Evolutionary conservation across 2,113 vertebrate genomes (phyloP).

Genomic region (Girardinichthys multiradiatus): DNA sequence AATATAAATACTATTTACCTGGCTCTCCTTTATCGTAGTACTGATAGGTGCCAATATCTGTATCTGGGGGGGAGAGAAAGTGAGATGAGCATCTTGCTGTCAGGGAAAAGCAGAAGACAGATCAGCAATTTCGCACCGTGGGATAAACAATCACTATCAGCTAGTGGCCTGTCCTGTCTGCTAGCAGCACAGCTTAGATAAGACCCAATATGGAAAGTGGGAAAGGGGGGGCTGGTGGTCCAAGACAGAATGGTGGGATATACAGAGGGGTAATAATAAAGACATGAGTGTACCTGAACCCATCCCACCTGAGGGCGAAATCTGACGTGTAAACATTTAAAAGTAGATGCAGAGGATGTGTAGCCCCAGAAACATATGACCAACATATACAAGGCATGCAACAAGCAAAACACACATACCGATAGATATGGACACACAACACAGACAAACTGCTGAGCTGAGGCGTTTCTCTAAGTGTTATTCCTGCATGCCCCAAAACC

Average conservation of each 20-base stretch:
- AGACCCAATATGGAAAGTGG: conserved; percentile 57
- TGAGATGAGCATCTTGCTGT: conserved; percentile 73
- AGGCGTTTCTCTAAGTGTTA: conserved; percentile 62
- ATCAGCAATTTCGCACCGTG: conserved; percentile 78
- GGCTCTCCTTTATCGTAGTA: conserved; percentile 90
- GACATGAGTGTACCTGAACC: conserved; percentile 62
- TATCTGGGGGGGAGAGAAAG: conserved; percentile 82
- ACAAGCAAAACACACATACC: conserved; percentile 19
- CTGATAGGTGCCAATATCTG: conserved; percentile 92
- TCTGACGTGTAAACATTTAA: conserved; percentile 52
- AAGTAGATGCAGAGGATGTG: conserved; percentile 33
- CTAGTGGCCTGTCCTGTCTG: conserved; percentile 76
- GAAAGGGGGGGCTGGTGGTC: conserved; percentile 17
- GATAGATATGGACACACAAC: conserved; percentile 16
- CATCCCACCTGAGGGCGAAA: conserved; percentile 54
- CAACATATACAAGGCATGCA: conserved; percentile 14
- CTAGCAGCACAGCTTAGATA: conserved; percentile 73
- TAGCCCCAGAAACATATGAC: conserved; percentile 17
- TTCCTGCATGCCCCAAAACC: conserved; percentile 72
- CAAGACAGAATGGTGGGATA: conserved; percentile 28
- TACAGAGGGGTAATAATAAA: conserved; percentile 70
- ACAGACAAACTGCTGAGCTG: conserved; percentile 69
- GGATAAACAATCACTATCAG: conserved; percentile 81
- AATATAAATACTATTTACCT: conserved; percentile 85
- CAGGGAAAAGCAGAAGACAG: conserved; percentile 76